Conservation (phyloP, 2,797 vertebrate species). For the Pangasius mekongensis region DNA sequence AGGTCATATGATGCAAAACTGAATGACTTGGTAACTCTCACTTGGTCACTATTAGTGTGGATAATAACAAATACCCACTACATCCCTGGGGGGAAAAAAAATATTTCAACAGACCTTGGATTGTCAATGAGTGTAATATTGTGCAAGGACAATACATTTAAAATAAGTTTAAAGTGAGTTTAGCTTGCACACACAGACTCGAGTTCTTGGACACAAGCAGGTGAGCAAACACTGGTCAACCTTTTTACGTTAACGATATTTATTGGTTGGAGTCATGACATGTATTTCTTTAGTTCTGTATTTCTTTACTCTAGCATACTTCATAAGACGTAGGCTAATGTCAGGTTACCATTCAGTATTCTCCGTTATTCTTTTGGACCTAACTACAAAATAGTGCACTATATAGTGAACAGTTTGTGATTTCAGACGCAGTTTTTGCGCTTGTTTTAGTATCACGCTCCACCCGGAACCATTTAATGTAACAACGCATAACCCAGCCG, state of each 20-base stretch:
- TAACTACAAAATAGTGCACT: neutral
- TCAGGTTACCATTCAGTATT: neutral
- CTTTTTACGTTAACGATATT: too few species aligned
- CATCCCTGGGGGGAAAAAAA: neutral
- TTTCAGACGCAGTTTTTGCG: neutral
- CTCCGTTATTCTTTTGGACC: neutral
- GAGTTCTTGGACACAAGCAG: neutral
- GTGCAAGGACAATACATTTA: neutral
- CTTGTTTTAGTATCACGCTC: neutral
- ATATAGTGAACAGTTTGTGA: neutral
- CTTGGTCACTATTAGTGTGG: neutral
- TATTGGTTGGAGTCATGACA: too few species aligned
- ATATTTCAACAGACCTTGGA: neutral
- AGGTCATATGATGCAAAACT: neutral
- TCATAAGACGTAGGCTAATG: too few species aligned
- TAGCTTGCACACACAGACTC: neutral
- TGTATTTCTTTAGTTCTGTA: too few species aligned
- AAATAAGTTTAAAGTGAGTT: too few species aligned
- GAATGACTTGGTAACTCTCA: neutral
- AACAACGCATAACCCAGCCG: constrained; percentile 31
- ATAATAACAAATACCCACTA: neutral
- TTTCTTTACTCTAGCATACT: too few species aligned
- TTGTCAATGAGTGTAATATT: neutral
- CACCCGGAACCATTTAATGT: constrained; percentile 41
- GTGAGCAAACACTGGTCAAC: neutral